Conservation (phyloP, 2,797 vertebrate species). For the Sebastes vulpes region DNA sequence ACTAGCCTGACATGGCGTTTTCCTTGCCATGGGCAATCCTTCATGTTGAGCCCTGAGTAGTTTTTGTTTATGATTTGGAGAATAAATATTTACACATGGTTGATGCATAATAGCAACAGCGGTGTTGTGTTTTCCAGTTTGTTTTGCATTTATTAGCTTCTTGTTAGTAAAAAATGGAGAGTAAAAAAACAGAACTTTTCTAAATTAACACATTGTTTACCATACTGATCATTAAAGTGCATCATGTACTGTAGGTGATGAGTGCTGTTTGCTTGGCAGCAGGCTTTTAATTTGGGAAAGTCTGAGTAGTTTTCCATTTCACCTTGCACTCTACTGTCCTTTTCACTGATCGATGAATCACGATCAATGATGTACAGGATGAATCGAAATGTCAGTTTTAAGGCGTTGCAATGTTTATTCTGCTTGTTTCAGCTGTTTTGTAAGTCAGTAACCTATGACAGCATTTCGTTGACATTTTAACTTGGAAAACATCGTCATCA, state of each 20-base stretch:
- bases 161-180: no score
- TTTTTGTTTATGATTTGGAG: background rate
- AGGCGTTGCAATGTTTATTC: background rate
- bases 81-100: background rate
- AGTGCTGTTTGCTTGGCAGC: no score
- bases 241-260: background rate
- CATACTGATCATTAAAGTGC: background rate
- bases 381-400: background rate
- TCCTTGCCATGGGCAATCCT: no score
- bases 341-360: background rate
- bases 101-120: no score
- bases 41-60: no score
- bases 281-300: background rate
- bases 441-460: background rate
- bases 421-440: background rate
- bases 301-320: background rate
- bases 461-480: background rate
- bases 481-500: background rate
- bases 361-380: background rate
- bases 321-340: background rate
- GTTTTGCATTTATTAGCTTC: no score
- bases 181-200: no score
- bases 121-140: no score
- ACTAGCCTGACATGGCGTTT: no score
- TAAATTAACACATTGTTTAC: no score